Evolutionary conservation across 1,140 invertebrate genomes (phyloP).

Genomic region (Cotesia glomerata): DNA sequence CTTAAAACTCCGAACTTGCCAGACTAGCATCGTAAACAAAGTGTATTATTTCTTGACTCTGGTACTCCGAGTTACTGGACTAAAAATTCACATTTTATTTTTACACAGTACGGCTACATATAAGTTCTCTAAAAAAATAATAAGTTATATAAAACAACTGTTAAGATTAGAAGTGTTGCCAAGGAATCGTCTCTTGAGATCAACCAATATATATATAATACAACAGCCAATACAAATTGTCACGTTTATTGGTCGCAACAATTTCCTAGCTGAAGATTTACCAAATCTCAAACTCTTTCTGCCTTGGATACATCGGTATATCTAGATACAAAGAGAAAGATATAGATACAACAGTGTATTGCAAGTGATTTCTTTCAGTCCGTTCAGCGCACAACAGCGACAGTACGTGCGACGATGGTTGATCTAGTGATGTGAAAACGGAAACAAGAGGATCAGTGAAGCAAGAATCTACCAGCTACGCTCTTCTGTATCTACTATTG

Average conservation of each 20-base stretch:
- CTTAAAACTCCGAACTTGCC: no score
- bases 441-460: constrained; percentile 4
- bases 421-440: constrained; percentile 19
- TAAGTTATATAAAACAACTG: neutral
- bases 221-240: constrained; percentile 15
- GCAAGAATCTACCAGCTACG: constrained; percentile 21
- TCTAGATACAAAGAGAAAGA: no score
- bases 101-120: no score
- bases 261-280: no score
- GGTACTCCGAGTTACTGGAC: no score
- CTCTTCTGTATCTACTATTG: no score
- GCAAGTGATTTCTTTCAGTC: neutral
- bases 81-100: no score
- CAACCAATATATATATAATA: neutral
- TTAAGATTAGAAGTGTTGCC: neutral
- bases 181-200: neutral
- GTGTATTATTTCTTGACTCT: no score
- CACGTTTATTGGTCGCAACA: constrained; percentile 20
- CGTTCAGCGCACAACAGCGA: neutral
- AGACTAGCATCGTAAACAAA: no score
- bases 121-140: neutral
- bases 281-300: no score
- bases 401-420: constrained; percentile 11
- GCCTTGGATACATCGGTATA: no score
- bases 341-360: neutral